These are phyloP conservation scores for Percina caprodes DNA, from an alignment of 2,113 vertebrate genomes.

Conservation along the genomic window DNA sequence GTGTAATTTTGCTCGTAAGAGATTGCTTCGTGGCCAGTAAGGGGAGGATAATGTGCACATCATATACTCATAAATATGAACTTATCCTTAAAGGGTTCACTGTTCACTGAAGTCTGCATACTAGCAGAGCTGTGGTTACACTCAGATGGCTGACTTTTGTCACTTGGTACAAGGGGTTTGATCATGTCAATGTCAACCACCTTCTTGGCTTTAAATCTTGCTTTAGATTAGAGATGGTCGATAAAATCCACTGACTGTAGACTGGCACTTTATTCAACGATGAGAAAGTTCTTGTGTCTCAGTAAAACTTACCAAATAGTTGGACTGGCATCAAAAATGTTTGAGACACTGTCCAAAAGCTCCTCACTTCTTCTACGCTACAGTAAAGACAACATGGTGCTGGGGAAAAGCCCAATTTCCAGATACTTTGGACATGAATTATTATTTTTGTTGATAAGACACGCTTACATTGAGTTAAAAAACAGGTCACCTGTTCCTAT, in stretches of 20 bases:
- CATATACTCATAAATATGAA: neutral
- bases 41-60: neutral
- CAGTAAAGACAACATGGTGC: neutral
- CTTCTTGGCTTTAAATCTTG: neutral
- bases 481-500: slow-evolving; percentile 25
- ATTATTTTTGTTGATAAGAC: too few species aligned
- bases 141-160: neutral
- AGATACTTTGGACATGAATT: neutral
- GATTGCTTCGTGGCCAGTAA: neutral
- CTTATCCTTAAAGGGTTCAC: neutral
- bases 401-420: neutral
- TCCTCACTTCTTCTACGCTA: neutral
- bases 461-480: slow-evolving; percentile 55
- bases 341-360: neutral
- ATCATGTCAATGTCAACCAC: neutral
- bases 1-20: neutral
- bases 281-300: neutral
- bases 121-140: neutral
- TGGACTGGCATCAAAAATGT: neutral
- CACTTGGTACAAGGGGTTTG: neutral
- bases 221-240: neutral
- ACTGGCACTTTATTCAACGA: neutral
- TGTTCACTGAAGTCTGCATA: neutral
- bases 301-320: neutral
- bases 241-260: neutral